Percentiles rank a stretch among this genome's conserved stretches.
phyloP scores from a whole-genome alignment of 1,140 invertebrate species.

The Cotesia typhae region DNA sequence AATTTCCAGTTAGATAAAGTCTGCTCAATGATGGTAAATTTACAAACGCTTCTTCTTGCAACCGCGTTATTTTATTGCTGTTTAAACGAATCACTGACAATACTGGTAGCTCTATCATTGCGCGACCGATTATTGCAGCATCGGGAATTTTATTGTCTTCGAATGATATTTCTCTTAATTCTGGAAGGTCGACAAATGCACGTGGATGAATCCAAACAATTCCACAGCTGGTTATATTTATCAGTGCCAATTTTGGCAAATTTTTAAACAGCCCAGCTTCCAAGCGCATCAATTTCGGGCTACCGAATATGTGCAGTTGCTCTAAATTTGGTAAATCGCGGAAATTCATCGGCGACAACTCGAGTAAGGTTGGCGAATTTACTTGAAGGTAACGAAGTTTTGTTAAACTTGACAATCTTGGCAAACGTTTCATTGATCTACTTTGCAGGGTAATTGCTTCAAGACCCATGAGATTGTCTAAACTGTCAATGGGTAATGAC shows the following conservation, averaged over 20 bases:
- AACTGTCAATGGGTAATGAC: conserved; percentile 79
- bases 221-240: conserved; percentile 82
- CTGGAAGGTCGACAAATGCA: conserved; percentile 75
- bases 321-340: conserved; percentile 77
- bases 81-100: conserved; percentile 76
- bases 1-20: conserved; percentile 77
- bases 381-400: conserved; percentile 73
- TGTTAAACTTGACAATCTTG: conserved; percentile 72
- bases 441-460: conserved; percentile 85
- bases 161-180: conserved; percentile 76
- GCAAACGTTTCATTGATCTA: conserved; percentile 75
- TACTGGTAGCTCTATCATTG: conserved; percentile 76
- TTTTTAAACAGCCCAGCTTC: conserved; percentile 79
- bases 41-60: conserved; percentile 82
- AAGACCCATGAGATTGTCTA: conserved; percentile 77
- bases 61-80: conserved; percentile 74
- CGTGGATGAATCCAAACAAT: conserved; percentile 82
- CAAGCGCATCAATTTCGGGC: conserved; percentile 71
- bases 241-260: conserved; percentile 74
- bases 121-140: conserved; percentile 80
- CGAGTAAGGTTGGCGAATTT: conserved; percentile 74
- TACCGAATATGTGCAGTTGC: conserved; percentile 78
- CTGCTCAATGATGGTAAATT: conserved; percentile 77
- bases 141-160: conserved; percentile 77
- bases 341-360: conserved; percentile 77